Conservation (phyloP, 64 coral and sea anemone genomes). For the Catalaphyllia jardinei region DNA sequence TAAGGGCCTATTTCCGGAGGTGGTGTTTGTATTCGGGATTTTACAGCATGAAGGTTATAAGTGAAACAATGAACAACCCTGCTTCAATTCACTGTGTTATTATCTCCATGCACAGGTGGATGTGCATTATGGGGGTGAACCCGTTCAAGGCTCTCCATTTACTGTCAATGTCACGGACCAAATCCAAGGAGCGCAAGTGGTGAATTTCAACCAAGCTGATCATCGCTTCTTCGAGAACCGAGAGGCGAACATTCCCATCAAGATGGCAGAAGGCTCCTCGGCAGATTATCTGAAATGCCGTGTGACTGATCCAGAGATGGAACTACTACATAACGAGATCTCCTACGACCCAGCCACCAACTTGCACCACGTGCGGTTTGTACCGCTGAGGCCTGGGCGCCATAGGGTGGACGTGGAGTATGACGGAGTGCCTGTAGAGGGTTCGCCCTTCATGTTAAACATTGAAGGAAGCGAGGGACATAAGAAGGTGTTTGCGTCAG, state of each 20-base stretch:
- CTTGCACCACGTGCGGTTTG: conserved; percentile 61
- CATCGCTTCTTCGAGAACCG: conserved; percentile 34
- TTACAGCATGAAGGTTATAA: not conserved
- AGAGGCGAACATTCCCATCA: conserved; percentile 40
- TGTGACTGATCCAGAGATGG: conserved; percentile 43
- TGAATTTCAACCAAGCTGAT: conserved; percentile 36
- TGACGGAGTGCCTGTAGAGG: conserved; percentile 41
- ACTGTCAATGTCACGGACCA: conserved; percentile 77
- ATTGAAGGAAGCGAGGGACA: conserved; percentile 53
- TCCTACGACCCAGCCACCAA: conserved; percentile 34
- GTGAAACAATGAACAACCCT: not conserved
- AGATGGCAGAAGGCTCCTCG: conserved; percentile 18
- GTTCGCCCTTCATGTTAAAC: conserved; percentile 74
- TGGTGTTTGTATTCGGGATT: not conserved
- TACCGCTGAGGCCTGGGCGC: conserved; percentile 53
- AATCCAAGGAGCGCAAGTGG: conserved; percentile 9
- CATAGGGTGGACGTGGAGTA: conserved; percentile 69
- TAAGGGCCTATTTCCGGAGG: too few relatives aligned
- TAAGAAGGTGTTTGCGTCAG: conserved; percentile 61
- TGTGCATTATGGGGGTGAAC: conserved; percentile 62
- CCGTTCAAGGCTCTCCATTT: conserved; percentile 70
- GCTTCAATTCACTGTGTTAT: not conserved
- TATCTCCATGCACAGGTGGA: conserved; percentile 17
- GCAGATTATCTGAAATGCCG: conserved; percentile 23
- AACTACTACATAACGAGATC: conserved; percentile 17